Evolutionary conservation across 2,113 vertebrate species (phyloP).

Genomic region (Falcunculus frontatus): DNA sequence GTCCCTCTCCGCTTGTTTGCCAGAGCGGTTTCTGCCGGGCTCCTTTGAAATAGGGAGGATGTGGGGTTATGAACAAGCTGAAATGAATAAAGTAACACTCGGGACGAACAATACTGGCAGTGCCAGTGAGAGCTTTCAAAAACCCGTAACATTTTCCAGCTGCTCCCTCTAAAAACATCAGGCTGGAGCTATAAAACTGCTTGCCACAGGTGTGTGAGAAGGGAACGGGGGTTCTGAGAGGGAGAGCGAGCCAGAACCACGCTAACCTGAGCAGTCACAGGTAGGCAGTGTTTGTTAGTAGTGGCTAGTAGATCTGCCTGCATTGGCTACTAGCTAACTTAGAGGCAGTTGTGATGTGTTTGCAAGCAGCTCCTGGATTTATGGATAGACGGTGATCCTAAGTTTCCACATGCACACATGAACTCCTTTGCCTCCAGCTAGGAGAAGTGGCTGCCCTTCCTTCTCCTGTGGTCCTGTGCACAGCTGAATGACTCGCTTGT

Average conservation of each 20-base stretch:
- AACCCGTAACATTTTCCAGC: slow-evolving; percentile 39
- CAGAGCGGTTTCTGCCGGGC: background rate
- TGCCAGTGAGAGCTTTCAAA: slow-evolving; percentile 40
- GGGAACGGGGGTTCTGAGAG: background rate
- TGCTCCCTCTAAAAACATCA: slow-evolving; percentile 18
- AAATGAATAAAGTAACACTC: background rate
- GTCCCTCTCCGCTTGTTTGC: background rate
- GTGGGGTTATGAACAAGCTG: background rate
- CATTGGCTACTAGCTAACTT: background rate
- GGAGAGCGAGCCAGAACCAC: background rate
- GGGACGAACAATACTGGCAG: slow-evolving; percentile 16
- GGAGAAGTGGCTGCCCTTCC: background rate
- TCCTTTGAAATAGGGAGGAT: background rate
- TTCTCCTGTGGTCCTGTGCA: background rate
- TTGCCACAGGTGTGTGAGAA: slow-evolving; percentile 25
- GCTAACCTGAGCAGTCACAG: background rate
- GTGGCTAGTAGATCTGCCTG: background rate
- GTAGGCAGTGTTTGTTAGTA: background rate
- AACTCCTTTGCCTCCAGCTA: background rate
- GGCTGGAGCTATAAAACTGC: slow-evolving; percentile 20
- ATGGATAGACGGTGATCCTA: background rate
- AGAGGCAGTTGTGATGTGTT: background rate
- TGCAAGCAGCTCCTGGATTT: background rate
- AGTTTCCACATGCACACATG: slow-evolving; percentile 17
- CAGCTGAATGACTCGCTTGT: background rate